Evolutionary conservation across 1,140 invertebrate genomes (phyloP), one percentile per base, ranked within the genome.

Genomic region (Antheraea pernyi): DNA sequence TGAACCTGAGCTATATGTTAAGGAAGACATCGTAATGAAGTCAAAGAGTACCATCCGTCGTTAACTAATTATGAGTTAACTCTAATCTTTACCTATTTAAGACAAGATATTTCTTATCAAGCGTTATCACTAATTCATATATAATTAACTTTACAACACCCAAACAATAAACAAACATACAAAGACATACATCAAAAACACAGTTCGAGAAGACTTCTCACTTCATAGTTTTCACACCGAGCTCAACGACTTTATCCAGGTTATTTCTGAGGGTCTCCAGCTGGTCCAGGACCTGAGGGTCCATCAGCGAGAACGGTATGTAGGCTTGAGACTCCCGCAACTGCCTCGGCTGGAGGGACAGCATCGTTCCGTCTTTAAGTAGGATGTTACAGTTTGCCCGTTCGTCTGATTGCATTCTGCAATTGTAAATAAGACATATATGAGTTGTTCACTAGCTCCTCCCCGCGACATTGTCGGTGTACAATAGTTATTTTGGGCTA

Each of bases 311-410:
- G 75, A 94, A 89, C 0, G 92, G 91, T 4, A 92, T 88, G 76
- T 79, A 88, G 0, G 85, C 83, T 67, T 94, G 84, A 0, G 95
- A 95, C 66, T 92, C 76, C 0, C 94, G 86, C 30, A 95, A 82
- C 69, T 93, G 90, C 42, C 92, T 93, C 3, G 95, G 95, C 70
- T 95, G 85, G 2, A 95, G 80, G 0, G 95, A 95, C 16, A 95
- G 83, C 72, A 95, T 87, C 30, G 93, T 93, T 18, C 95, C 95
- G 76, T 95, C 93, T 7, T 85, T 70, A 0, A 95, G 81, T 3
- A 95, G 93, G 36, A 95, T 95, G 84, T 94, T 95, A 72, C 95
- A 93, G 81, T 95, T 95, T 0, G 94, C 94, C 69, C 88, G 93
- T 16, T 91, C 88, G 42, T 94, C 93, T 19, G 81, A 71, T 63